Conservation (phyloP, 2,888 invertebrate genomes). For the Masnerella sp. region DNA sequence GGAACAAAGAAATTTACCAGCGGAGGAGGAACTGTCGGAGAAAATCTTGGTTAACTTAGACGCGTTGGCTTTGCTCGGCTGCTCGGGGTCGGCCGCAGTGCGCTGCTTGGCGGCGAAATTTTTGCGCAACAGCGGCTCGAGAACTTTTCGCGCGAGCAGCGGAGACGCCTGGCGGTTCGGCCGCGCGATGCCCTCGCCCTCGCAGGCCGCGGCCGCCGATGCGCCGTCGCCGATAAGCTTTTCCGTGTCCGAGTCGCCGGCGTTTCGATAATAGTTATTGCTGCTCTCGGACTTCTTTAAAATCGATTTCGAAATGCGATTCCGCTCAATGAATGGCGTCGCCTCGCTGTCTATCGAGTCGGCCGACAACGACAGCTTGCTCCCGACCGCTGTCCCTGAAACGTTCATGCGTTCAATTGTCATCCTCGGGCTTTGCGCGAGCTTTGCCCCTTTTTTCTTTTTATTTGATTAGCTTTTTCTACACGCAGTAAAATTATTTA, state of each 20-base stretch:
- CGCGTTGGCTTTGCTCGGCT: slow-evolving; percentile 62
- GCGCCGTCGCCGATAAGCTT: slow-evolving; percentile 84
- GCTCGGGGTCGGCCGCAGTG: slow-evolving; percentile 57
- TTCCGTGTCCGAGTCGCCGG: slow-evolving; percentile 86
- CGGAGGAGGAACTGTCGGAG: slow-evolving; percentile 65
- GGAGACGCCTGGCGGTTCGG: slow-evolving; percentile 65
- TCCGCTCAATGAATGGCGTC: slow-evolving; percentile 82
- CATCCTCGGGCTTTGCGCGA: background rate
- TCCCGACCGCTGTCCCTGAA: slow-evolving; percentile 78
- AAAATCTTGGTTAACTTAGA: slow-evolving; percentile 66
- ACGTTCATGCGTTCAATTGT: slow-evolving; percentile 49
- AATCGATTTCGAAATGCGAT: slow-evolving; percentile 86
- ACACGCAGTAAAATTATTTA: too few relatives aligned
- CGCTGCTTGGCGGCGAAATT: slow-evolving; percentile 70
- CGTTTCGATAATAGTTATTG: slow-evolving; percentile 76
- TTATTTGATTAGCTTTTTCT: too few relatives aligned
- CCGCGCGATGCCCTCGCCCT: slow-evolving; percentile 75
- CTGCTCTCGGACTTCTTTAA: slow-evolving; percentile 86
- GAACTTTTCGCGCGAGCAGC: slow-evolving; percentile 67
- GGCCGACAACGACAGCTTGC: slow-evolving; percentile 83
- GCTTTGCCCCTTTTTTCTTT: too few relatives aligned
- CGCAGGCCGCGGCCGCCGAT: slow-evolving; percentile 80
- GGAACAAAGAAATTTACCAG: too few relatives aligned
- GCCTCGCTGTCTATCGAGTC: slow-evolving; percentile 84
- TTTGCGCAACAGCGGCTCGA: slow-evolving; percentile 69